phyloP scores from a whole-genome alignment of 2,113 vertebrate genomes.

The Dolichotis patagonum region DNA sequence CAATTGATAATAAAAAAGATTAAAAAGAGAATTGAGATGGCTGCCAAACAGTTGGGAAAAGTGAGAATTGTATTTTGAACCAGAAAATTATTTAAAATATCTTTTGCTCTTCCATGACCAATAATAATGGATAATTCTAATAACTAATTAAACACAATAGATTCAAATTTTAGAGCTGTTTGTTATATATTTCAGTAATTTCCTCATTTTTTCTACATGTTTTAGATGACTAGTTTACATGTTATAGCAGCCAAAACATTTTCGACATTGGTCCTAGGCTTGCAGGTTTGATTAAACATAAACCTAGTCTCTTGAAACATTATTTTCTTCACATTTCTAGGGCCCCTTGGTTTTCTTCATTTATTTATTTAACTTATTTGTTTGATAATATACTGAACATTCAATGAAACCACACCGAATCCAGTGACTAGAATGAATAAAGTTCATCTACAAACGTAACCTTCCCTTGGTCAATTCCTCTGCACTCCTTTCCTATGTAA shows the following conservation, averaged over 20 bases:
- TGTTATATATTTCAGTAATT: background rate
- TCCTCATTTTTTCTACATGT: rapidly evolving
- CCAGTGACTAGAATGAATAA: background rate
- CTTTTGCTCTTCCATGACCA: background rate
- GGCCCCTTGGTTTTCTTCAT: background rate
- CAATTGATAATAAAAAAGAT: background rate
- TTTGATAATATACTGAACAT: background rate
- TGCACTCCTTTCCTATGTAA: background rate
- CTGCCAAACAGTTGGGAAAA: background rate
- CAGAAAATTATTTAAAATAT: background rate
- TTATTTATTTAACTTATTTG: conserved; percentile 33
- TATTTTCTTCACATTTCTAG: background rate
- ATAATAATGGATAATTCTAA: background rate
- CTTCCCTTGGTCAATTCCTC: background rate
- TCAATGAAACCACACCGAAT: background rate
- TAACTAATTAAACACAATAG: background rate
- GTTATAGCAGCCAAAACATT: background rate
- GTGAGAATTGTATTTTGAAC: background rate
- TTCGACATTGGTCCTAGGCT: background rate
- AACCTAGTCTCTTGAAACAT: background rate
- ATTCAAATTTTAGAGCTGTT: background rate
- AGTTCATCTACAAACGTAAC: background rate
- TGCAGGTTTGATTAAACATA: background rate
- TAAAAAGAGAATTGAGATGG: background rate
- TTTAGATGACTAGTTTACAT: background rate